These are phyloP conservation scores for Channa argus DNA, from an alignment of 2,113 vertebrate genomes.

Conservation along the genomic window DNA sequence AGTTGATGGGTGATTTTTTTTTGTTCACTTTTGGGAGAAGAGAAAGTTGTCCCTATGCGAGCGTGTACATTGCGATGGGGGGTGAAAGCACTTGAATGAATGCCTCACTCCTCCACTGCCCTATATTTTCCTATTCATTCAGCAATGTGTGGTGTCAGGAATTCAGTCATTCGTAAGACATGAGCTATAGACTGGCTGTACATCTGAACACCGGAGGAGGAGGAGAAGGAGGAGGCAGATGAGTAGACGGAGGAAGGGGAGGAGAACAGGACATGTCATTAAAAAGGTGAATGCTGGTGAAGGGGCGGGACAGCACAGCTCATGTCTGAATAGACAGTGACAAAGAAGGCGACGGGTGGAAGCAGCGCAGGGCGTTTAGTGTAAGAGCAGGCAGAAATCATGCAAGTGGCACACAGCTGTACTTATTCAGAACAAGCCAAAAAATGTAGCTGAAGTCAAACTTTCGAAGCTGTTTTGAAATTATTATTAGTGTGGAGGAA, in stretches of 20 bases:
- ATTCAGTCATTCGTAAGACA: constrained; percentile 54
- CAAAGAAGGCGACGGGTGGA: constrained; percentile 37
- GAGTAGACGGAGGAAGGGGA: constrained; percentile 49
- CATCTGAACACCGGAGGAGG: constrained; percentile 34
- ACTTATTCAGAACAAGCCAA: constrained; percentile 47
- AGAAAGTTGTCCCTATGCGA: constrained; percentile 17
- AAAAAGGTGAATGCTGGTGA: constrained; percentile 47
- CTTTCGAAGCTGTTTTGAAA: constrained; percentile 29
- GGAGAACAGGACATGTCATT: constrained; percentile 56
- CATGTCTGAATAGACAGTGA: constrained; percentile 48
- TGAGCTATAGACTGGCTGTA: constrained; percentile 41
- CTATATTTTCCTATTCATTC: constrained; percentile 66
- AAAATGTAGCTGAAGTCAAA: constrained; percentile 18
- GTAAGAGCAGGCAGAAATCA: constrained; percentile 44
- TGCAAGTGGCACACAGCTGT: constrained; percentile 63
- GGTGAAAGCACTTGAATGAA: constrained; percentile 57
- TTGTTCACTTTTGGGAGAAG: constrained; percentile 30
- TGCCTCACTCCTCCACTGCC: constrained; percentile 48
- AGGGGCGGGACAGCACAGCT: constrained; percentile 36
- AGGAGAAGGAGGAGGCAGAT: constrained; percentile 17
- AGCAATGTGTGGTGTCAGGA: constrained; percentile 33
- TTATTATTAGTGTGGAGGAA: not conserved
- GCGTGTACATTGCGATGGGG: constrained; percentile 7
- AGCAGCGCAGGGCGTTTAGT: constrained; percentile 2
- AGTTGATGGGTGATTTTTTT: constrained; percentile 54